These are phyloP conservation scores for Pipistrellus nathusii DNA, from an alignment of 2,797 vertebrate genomes.

Conservation along the genomic window DNA sequence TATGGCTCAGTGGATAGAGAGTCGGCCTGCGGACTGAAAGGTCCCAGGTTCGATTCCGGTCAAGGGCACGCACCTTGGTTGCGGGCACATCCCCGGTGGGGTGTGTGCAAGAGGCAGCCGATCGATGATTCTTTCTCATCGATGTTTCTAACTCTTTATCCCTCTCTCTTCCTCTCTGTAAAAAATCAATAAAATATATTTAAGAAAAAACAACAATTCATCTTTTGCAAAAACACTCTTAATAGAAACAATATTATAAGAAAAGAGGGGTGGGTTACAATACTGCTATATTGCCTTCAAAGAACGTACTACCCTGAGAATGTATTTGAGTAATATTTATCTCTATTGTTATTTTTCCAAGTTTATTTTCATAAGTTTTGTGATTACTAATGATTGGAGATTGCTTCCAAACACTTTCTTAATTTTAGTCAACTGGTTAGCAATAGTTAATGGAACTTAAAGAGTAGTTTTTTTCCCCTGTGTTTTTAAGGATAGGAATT, in stretches of 20 bases:
- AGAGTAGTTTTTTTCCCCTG: neutral
- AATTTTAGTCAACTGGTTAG: conserved; percentile 44
- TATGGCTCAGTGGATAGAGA: too few species aligned
- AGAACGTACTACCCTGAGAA: neutral
- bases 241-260: neutral
- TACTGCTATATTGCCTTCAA: neutral
- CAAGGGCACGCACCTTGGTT: too few species aligned
- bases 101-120: too few species aligned
- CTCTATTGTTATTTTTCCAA: conserved; percentile 5
- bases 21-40: too few species aligned
- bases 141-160: too few species aligned
- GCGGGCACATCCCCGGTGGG: too few species aligned
- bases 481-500: conserved; percentile 43
- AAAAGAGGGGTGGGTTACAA: neutral
- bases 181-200: too few species aligned
- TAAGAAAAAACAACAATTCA: neutral
- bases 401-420: conserved; percentile 24
- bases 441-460: conserved; percentile 47
- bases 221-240: neutral
- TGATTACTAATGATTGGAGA: conserved; percentile 29
- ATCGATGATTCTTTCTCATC: too few species aligned
- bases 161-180: too few species aligned
- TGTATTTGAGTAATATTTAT: conserved; percentile 37
- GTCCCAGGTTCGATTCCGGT: too few species aligned
- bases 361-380: conserved; percentile 31